Evolutionary conservation across 2,113 vertebrate species (phyloP), one percentile per base, ranked within the genome.

Genomic region (Thomomys bottae): DNA sequence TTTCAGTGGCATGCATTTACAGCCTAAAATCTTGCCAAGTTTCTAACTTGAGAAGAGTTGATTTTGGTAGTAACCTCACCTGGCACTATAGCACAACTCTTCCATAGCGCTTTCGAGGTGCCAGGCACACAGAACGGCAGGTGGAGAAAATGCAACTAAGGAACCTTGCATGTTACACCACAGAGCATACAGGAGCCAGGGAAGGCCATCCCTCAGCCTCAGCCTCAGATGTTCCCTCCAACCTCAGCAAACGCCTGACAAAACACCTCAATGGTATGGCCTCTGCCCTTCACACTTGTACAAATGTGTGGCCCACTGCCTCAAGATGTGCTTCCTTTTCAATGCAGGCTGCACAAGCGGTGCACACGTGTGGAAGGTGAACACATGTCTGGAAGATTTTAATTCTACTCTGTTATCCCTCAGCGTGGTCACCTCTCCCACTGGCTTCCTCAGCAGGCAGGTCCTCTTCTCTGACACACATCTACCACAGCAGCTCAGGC

Each of bases 1-100:
- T 66, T 49, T 8, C 40, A 63, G 63, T 82, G 93, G 88, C 88
- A 95, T 96, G 94, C 92, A 32, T 72, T 85, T 73, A 80, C 68
- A 24, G 79, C 75, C 24, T 77, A 83, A 84, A 95, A 92, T 63
- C 40, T 40, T n/a, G 11, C 88, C 34, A 92, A 86, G 17, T 95
- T 24, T 94, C 54, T 78, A 49, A 59, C 87, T 64, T 84, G 24
- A 82, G 49, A 66, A 82, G 11, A n/a, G 70, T 49, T 85, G 3
- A 83, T 61, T 75, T 90, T 32, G 59, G 76, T 8, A 24, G 54
- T 67, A 94, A 92, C 76, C 72, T 96, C 61, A 96, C 79, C 83
- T 92, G 71, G 59, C 87, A 77, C 20, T 75, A 68, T 28, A 88
- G 72, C 49, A 92, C 82, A 93, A 61, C 70, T 90, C 18, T 77